These are phyloP conservation scores for Bufotes viridis DNA, from an alignment of 2,797 vertebrate genomes.

Conservation along the genomic window DNA sequence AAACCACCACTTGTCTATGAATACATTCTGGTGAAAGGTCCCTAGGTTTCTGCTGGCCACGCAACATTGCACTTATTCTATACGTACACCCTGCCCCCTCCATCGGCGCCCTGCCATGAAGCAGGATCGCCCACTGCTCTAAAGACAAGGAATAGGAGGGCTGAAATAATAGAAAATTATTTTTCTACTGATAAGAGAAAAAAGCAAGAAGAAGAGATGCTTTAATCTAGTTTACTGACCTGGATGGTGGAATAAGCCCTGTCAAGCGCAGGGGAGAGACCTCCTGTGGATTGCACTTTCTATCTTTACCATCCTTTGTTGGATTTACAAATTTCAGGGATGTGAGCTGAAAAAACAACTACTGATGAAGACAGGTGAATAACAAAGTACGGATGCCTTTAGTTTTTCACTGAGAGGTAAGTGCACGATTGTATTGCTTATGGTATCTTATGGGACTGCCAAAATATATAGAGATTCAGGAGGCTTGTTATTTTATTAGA, in stretches of 20 bases:
- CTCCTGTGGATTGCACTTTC: slow-evolving; percentile 3
- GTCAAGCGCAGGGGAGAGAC: slow-evolving; percentile 19
- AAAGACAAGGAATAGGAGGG: slow-evolving; percentile 18
- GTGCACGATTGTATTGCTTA: not conserved
- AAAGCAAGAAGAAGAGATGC: slow-evolving; percentile 34
- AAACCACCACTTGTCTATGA: slow-evolving; percentile 43
- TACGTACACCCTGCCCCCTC: slow-evolving; percentile 24
- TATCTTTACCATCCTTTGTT: slow-evolving; percentile 23
- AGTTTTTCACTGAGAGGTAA: slow-evolving; percentile 49
- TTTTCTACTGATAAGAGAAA: slow-evolving; percentile 32
- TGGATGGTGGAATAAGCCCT: slow-evolving; percentile 47
- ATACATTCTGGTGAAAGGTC: slow-evolving; percentile 36
- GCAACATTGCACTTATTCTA: slow-evolving; percentile 45
- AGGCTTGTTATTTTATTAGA: not conserved
- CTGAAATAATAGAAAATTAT: slow-evolving; percentile 17
- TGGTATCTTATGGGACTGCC: not conserved
- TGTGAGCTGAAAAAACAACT: slow-evolving; percentile 35
- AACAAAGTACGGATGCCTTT: slow-evolving; percentile 29
- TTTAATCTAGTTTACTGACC: slow-evolving; percentile 37
- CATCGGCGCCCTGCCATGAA: slow-evolving; percentile 24
- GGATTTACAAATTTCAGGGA: slow-evolving; percentile 59
- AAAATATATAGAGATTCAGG: slow-evolving; percentile 1
- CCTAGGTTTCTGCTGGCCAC: not conserved
- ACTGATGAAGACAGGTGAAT: not conserved
- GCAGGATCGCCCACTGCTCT: slow-evolving; percentile 24